Percentiles rank a stretch among this genome's conserved stretches.
Evolutionary conservation across 2,797 vertebrate genomes (phyloP).

Genomic region (Triplophysa yarkandensis): DNA sequence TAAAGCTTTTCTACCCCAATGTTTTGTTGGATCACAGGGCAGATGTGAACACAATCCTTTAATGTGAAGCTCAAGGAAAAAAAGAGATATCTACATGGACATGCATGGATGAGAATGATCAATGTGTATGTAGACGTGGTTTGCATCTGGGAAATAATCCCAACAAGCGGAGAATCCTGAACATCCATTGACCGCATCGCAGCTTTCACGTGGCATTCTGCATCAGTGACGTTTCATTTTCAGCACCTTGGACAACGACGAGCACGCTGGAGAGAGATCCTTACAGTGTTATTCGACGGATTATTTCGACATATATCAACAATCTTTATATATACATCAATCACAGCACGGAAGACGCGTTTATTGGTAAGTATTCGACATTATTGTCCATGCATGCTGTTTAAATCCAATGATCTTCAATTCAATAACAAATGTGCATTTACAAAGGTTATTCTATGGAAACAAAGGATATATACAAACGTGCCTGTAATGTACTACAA

Average conservation of each 20-base stretch:
- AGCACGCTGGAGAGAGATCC: conserved; percentile 24
- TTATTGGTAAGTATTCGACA: conserved; percentile 28
- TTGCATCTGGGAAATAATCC: conserved; percentile 17
- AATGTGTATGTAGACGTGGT: conserved; percentile 19
- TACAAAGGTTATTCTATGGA: no score
- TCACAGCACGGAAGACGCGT: not conserved
- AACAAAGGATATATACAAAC: no score
- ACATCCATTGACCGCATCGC: conserved; percentile 28
- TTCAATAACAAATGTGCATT: not conserved
- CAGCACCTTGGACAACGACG: conserved; percentile 61
- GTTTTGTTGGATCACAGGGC: conserved; percentile 8
- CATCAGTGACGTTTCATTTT: conserved; percentile 36
- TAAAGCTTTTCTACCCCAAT: conserved; percentile 3
- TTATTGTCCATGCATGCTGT: not conserved
- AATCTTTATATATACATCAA: not conserved
- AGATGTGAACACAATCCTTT: conserved; percentile 24
- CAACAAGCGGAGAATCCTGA: conserved; percentile 37
- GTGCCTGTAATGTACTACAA: no score
- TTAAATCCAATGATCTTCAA: not conserved
- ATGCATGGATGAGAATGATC: not conserved
- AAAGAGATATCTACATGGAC: not conserved
- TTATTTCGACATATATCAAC: not conserved
- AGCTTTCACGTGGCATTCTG: conserved; percentile 28
- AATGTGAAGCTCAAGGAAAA: not conserved
- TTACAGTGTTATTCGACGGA: not conserved